Conservation (phyloP, 2,797 vertebrate genomes). For the Parotocinclus haroldoi region DNA sequence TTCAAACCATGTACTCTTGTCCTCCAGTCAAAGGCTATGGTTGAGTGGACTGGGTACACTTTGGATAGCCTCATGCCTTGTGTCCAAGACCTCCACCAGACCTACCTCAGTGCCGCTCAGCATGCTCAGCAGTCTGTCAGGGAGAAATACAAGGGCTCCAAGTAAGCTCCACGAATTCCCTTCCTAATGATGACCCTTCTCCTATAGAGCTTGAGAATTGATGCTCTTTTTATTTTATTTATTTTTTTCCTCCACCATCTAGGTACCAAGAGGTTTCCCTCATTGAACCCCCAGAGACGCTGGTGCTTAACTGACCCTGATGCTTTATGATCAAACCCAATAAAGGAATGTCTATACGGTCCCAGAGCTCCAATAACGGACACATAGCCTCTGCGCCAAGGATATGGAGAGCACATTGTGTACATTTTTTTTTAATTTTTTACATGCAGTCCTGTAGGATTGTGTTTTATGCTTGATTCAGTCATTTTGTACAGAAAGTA, state of each 20-base stretch:
- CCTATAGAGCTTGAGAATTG: too few relatives aligned
- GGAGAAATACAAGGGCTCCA: conserved; percentile 91
- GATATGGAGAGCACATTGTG: conserved; percentile 48
- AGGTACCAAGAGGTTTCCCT: conserved; percentile 88
- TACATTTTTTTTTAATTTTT: conserved; percentile 47
- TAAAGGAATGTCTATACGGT: conserved; percentile 40
- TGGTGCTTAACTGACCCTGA: conserved; percentile 70
- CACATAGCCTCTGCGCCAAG: conserved; percentile 29
- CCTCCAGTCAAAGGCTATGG: conserved; percentile 76
- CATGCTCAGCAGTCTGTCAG: conserved; percentile 93
- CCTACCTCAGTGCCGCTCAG: conserved; percentile 79
- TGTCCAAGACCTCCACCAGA: conserved; percentile 82
- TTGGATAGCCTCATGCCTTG: conserved; percentile 86
- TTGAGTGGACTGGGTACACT: conserved; percentile 78
- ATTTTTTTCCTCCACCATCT: not conserved
- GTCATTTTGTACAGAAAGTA: conserved; percentile 51
- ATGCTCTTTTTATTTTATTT: not conserved
- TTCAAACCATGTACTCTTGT: too few relatives aligned
- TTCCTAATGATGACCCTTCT: not conserved
- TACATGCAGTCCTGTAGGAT: conserved; percentile 54
- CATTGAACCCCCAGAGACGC: conserved; percentile 77
- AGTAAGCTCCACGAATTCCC: conserved; percentile 74
- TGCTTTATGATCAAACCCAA: conserved; percentile 20
- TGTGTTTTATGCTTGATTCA: conserved; percentile 47
- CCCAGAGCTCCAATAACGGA: conserved; percentile 46